Percentiles rank a stretch among this genome's conserved stretches.
Conservation (phyloP, 2,888 invertebrate species). For the Pyralis farinalis region DNA sequence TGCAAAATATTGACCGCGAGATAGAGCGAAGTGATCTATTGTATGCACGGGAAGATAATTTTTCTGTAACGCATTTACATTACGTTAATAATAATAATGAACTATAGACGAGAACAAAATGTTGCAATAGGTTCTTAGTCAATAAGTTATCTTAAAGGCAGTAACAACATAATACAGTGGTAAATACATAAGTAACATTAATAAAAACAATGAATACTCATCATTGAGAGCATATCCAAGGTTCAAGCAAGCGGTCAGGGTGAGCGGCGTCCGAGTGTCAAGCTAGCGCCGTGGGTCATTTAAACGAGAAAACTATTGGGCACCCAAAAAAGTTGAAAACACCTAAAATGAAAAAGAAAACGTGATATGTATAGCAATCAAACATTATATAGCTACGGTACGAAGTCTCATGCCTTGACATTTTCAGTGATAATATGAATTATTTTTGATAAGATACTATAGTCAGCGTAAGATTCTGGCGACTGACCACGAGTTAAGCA, state of each 20-base stretch:
- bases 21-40: no score
- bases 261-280: slow-evolving; percentile 57
- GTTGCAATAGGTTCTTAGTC: not conserved
- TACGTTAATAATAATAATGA: no score
- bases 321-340: slow-evolving; percentile 81
- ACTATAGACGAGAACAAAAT: slow-evolving; percentile 2
- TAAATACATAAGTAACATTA: slow-evolving; percentile 30
- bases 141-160: slow-evolving; percentile 29
- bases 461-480: no score
- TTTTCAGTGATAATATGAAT: not conserved
- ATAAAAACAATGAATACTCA: slow-evolving; percentile 77
- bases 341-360: slow-evolving; percentile 80
- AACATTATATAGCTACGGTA: slow-evolving; percentile 22
- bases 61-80: no score
- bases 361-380: slow-evolving; percentile 66
- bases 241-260: slow-evolving; percentile 65
- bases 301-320: slow-evolving; percentile 80
- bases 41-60: no score
- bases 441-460: no score
- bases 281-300: slow-evolving; percentile 71
- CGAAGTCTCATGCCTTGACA: slow-evolving; percentile 44
- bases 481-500: no score
- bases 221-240: slow-evolving; percentile 77
- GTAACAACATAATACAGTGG: slow-evolving; percentile 34
- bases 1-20: no score